These are phyloP conservation scores for Malurus melanocephalus DNA, from an alignment of 2,113 vertebrate genomes.

Conservation along the genomic window DNA sequence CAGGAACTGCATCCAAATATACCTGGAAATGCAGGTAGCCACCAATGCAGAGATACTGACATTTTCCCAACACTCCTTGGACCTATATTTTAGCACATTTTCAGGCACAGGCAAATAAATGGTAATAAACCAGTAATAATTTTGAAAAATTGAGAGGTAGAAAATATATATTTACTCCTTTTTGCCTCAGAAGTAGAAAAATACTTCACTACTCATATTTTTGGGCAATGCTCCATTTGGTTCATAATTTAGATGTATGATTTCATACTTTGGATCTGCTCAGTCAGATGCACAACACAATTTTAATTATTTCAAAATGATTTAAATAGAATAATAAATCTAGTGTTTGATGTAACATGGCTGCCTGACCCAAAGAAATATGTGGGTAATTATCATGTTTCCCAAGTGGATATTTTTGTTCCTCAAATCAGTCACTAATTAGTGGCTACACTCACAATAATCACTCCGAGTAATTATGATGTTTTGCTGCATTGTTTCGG, in stretches of 20 bases:
- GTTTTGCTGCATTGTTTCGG: constrained; percentile 20
- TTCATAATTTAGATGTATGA: constrained; percentile 59
- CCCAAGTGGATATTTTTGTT: constrained; percentile 29
- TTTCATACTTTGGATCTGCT: constrained; percentile 15
- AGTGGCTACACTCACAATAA: constrained; percentile 26
- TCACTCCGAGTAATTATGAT: constrained; percentile 41
- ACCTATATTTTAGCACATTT: neutral
- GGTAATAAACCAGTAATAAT: neutral
- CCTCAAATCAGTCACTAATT: constrained; percentile 56
- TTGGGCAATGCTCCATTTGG: constrained; percentile 11
- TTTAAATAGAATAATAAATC: constrained; percentile 65
- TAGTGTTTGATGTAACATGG: constrained; percentile 45
- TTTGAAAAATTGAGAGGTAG: neutral
- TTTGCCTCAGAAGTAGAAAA: constrained; percentile 3
- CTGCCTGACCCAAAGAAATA: constrained; percentile 61
- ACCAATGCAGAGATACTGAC: neutral
- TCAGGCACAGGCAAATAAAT: neutral
- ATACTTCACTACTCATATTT: constrained; percentile 3
- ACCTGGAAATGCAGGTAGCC: neutral
- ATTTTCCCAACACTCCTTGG: rapidly evolving
- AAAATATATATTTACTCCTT: neutral
- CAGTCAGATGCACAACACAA: constrained; percentile 49
- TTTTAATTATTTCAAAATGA: constrained; percentile 67
- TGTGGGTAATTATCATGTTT: constrained; percentile 55
- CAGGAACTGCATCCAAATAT: rapidly evolving